Evolutionary conservation across 2,888 invertebrate species (phyloP).

Genomic region (Hetaerina titia): DNA sequence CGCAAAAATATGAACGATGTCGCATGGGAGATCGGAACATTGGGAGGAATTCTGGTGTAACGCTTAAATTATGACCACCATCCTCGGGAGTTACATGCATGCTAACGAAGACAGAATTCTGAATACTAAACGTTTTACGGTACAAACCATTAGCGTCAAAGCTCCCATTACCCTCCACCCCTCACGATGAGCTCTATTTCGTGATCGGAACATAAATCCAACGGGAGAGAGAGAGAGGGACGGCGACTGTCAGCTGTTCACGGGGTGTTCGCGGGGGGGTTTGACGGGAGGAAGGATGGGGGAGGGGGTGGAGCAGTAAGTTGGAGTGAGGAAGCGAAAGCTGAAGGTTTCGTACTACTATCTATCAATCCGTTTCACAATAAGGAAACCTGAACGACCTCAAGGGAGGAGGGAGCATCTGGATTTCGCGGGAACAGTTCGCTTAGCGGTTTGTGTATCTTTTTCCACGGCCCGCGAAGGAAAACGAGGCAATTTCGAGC

Average conservation of each 20-base stretch:
- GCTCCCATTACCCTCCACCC: background rate
- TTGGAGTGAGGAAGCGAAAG: slow-evolving; percentile 11
- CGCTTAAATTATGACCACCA: slow-evolving; percentile 14
- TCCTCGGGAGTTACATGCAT: background rate
- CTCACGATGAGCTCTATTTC: slow-evolving; percentile 27
- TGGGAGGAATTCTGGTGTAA: slow-evolving; percentile 2
- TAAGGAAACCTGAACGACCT: slow-evolving; percentile 22
- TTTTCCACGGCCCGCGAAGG: background rate
- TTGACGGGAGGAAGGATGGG: background rate
- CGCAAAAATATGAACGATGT: background rate
- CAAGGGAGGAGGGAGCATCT: slow-evolving; percentile 18
- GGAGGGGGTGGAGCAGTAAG: background rate
- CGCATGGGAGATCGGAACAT: background rate
- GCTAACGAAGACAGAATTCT: slow-evolving; percentile 27
- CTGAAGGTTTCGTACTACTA: background rate
- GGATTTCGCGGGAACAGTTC: slow-evolving; percentile 19
- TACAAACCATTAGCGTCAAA: slow-evolving; percentile 26
- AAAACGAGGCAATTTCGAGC: background rate
- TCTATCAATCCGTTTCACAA: slow-evolving; percentile 39
- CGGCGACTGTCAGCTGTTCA: slow-evolving; percentile 30
- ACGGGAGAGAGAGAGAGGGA: background rate
- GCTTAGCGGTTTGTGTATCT: background rate
- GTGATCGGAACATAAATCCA: background rate
- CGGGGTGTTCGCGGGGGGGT: background rate
- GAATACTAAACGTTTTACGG: slow-evolving; percentile 39